These are phyloP conservation scores for Lepidiolamprologus cunningtoni DNA, from an alignment of 2,113 vertebrate genomes.

Conservation along the genomic window DNA sequence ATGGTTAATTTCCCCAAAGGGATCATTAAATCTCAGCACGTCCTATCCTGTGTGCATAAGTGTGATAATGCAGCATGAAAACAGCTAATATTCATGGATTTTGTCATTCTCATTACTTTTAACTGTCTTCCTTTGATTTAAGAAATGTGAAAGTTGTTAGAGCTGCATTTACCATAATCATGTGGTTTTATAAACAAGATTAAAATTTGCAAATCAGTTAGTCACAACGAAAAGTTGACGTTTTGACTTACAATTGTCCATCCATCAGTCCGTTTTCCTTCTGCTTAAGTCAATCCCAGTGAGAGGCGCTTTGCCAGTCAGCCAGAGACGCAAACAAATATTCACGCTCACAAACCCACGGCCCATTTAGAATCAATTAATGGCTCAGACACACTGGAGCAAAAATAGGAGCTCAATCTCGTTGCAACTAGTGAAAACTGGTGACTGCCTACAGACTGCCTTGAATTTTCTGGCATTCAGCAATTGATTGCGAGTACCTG, in stretches of 20 bases:
- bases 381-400: not conserved
- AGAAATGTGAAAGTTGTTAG: not conserved
- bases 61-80: not conserved
- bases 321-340: not conserved
- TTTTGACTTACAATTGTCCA: not conserved
- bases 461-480: not conserved
- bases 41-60: not conserved
- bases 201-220: not conserved
- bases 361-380: not conserved
- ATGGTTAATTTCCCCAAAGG: conserved; percentile 21
- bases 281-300: not conserved
- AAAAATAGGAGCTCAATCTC: not conserved
- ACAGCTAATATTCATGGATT: not conserved
- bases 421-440: not conserved
- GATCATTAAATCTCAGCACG: not conserved
- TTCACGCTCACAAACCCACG: not conserved
- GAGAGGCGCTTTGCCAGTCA: not conserved
- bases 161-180: not conserved
- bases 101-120: not conserved
- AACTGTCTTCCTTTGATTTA: not conserved
- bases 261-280: accelerated
- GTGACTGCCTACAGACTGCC: not conserved
- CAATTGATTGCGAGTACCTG: not conserved
- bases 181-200: not conserved
- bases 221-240: not conserved